phyloP scores from a whole-genome alignment of 2,113 vertebrate genomes.

The Harpagus bidentatus region DNA sequence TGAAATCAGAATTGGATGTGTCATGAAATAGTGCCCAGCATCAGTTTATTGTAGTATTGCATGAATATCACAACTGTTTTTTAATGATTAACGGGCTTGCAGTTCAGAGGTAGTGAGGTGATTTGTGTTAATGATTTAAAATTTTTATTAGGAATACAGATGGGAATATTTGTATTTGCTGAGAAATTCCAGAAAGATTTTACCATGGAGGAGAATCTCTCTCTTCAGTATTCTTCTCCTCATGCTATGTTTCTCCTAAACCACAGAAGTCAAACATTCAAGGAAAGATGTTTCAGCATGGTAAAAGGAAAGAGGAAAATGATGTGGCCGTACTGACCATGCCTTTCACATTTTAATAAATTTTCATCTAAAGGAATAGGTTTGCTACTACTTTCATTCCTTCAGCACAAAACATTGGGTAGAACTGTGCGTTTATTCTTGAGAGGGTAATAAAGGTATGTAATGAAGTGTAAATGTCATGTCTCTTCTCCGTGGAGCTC shows the following conservation, averaged over 20 bases:
- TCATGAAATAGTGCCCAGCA: neutral
- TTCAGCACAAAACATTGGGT: neutral
- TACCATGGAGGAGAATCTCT: neutral
- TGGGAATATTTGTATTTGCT: neutral
- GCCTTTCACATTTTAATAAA: neutral
- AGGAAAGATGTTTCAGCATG: neutral
- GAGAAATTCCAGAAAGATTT: neutral
- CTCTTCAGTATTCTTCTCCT: neutral
- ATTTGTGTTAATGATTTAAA: neutral
- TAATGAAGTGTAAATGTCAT: neutral
- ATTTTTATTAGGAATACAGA: neutral
- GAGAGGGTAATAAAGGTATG: neutral
- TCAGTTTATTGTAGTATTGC: neutral
- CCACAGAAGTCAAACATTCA: neutral
- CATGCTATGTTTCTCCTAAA: neutral
- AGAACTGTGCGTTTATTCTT: neutral
- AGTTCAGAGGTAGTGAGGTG: neutral
- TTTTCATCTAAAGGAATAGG: neutral
- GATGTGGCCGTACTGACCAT: neutral
- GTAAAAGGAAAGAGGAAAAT: neutral
- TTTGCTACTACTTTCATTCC: neutral
- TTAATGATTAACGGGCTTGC: neutral
- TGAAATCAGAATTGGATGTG: neutral
- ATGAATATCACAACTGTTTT: neutral
- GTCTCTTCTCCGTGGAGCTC: neutral